A percentile compares a stretch with the other conserved stretches of the same genome.
Evolutionary conservation across 1,140 invertebrate genomes (phyloP).

Genomic region (Panulirus ornatus): DNA sequence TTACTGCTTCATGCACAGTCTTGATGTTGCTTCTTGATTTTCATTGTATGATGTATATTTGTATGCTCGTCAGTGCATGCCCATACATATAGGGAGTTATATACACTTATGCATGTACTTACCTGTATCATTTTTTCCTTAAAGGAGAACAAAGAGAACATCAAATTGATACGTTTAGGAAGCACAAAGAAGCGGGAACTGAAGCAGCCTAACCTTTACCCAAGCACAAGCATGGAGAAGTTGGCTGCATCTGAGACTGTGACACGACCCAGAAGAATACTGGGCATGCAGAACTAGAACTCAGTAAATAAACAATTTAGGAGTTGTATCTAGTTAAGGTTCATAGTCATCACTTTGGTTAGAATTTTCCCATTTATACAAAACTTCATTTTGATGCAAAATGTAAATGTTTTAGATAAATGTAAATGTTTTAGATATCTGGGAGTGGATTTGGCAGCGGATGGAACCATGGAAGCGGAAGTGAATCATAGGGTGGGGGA

Average conservation of each 20-base stretch:
- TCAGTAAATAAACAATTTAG: background rate
- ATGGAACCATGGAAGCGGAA: too few species aligned
- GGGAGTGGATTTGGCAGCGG: too few species aligned
- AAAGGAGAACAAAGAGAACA: constrained; percentile 10
- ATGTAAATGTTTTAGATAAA: background rate
- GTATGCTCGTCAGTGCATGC: too few species aligned
- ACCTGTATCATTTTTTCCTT: background rate
- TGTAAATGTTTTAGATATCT: too few species aligned
- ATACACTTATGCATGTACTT: background rate
- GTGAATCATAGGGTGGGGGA: too few species aligned
- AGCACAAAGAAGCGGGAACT: constrained; percentile 35
- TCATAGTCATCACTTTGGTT: background rate
- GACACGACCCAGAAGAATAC: constrained; percentile 1
- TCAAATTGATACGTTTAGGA: background rate
- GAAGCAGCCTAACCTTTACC: background rate
- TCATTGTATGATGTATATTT: too few species aligned
- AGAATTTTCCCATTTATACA: background rate
- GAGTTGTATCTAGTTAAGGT: background rate
- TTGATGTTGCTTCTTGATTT: too few species aligned
- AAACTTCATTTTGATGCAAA: background rate
- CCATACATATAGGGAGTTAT: background rate
- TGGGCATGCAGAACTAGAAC: constrained; percentile 36
- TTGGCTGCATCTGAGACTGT: background rate
- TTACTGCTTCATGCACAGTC: too few species aligned
- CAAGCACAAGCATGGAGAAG: constrained; percentile 15